Conservation (phyloP, 2,797 vertebrate species). For the Acrocephalus scirpaceus region DNA sequence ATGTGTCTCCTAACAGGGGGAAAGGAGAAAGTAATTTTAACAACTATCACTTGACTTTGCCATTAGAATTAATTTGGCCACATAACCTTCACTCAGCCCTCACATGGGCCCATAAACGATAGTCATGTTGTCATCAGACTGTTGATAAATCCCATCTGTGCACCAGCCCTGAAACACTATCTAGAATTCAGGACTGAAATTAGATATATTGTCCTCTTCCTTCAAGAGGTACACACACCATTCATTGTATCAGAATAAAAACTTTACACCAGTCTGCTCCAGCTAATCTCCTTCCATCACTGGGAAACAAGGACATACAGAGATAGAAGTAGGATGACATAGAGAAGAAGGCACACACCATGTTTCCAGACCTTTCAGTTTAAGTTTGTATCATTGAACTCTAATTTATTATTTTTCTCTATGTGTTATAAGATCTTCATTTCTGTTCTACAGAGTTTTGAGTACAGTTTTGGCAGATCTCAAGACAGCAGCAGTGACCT, state of each 20-base stretch:
- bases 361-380: background rate
- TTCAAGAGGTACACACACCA: background rate
- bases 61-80: background rate
- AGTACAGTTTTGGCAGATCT: background rate
- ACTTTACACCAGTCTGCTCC: background rate
- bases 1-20: background rate
- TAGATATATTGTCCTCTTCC: background rate
- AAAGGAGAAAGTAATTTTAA: background rate
- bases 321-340: background rate
- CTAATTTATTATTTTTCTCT: background rate
- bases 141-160: background rate
- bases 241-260: background rate
- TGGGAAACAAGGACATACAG: background rate
- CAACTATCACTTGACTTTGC: background rate
- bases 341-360: background rate
- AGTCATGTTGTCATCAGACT: background rate
- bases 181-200: conserved; percentile 2
- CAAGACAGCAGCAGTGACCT: background rate
- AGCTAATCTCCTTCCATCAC: background rate
- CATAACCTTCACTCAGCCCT: background rate
- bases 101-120: background rate
- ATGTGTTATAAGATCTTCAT: background rate
- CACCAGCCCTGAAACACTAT: background rate
- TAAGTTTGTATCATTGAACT: background rate
- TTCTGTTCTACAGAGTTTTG: background rate